Evolutionary conservation across 2,888 invertebrate species (phyloP), one percentile per base, ranked within the genome.

Genomic region (Congeria kusceri): DNA sequence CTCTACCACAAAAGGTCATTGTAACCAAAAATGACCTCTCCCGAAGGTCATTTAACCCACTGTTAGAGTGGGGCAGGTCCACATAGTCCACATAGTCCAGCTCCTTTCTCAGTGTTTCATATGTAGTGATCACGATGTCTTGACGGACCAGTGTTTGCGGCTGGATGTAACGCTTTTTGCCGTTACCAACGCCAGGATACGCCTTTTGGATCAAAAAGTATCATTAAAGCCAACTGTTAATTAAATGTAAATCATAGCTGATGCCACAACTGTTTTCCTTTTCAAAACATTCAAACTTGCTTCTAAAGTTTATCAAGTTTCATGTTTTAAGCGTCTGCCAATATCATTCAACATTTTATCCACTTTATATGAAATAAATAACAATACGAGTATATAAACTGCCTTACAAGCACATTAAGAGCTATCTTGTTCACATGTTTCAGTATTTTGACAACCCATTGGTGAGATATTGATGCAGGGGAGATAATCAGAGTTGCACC

Each of bases 81-180:
- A 95, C 95, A 84, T 95, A 95, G n/a, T n/a, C n/a, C 0, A 95
- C 95, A 84, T 95, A 95, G 87, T 95, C 93, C 25, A 96, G 90
- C 90, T 97, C 96, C 25, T 93, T 93, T 58, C 95, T 75, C 0
- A 97, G 93, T 0, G 95, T 95, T 81, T 94, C 94, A 89, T 96
- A 97, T 0, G 96, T 96, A 0, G 96, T 96, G 13, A 97, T 94
- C 0, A 97, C 95, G 49, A 97, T 94, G 91, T 97, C 96, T 88
- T 95, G 96, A 7, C 94, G 89, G 7, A 95, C 95, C 69, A 97
- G 92, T 56, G 95, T 94, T 11, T 93, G 92, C 0, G 96, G 96
- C 91, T 96, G 95, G 32, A 95, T 92, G 85, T 95, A 95, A 27
- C 95, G 94, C 68, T 94, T 93, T 86, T 94, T 89, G 86, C 94